Conservation (phyloP, 2,888 invertebrate genomes). For the Cryptocheilus praepositus region DNA sequence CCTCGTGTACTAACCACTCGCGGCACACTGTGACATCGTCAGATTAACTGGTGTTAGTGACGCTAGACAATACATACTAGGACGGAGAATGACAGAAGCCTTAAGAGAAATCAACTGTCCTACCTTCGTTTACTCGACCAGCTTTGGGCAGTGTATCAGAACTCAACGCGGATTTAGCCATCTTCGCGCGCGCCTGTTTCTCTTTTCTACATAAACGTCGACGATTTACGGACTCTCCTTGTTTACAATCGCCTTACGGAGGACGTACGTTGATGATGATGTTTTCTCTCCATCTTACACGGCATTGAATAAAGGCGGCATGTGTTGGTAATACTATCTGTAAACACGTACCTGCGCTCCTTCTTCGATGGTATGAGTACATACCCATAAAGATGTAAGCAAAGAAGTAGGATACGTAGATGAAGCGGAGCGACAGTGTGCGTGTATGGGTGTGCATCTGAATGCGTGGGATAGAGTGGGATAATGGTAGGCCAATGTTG, state of each 20-base stretch:
- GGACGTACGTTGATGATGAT: conserved; percentile 36
- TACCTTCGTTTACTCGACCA: conserved; percentile 82
- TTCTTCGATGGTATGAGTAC: not conserved
- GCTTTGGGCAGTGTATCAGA: conserved; percentile 79
- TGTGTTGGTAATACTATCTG: conserved; percentile 12
- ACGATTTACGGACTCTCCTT: conserved; percentile 28
- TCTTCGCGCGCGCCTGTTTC: conserved; percentile 36
- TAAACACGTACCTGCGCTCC: too few relatives aligned
- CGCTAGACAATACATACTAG: conserved; percentile 25
- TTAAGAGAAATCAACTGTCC: conserved; percentile 14
- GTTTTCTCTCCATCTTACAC: conserved; percentile 66
- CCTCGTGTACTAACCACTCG: conserved; percentile 90
- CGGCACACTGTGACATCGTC: conserved; percentile 80
- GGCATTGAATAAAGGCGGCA: conserved; percentile 1
- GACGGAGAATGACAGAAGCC: conserved; percentile 19
- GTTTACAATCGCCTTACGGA: conserved; percentile 62
- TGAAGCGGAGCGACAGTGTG: not conserved
- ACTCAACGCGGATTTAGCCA: conserved; percentile 71
- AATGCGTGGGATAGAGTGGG: too few relatives aligned
- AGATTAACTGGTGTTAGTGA: conserved; percentile 32
- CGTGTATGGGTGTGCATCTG: not conserved
- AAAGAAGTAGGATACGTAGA: conserved; percentile 4
- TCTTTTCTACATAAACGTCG: not conserved
- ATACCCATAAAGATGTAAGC: conserved; percentile 3
- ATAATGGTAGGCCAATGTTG: too few relatives aligned